phyloP scores from a whole-genome alignment of 2,113 vertebrate genomes.

The Climacteris rufus region DNA sequence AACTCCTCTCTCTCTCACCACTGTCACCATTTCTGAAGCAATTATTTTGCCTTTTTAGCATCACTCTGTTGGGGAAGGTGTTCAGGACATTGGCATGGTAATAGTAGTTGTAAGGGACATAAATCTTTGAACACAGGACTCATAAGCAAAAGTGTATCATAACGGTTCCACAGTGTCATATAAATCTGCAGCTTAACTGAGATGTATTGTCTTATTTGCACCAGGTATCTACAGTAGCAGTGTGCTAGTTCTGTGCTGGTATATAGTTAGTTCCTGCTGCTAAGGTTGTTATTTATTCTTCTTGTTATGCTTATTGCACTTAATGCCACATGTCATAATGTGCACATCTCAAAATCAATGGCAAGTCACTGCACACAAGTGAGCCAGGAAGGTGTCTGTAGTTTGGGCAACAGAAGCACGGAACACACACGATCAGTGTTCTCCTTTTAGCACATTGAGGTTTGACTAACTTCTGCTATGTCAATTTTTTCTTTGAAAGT shows the following conservation, averaged over 20 bases:
- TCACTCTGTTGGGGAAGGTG: not conserved
- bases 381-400: not conserved
- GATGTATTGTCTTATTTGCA: not conserved
- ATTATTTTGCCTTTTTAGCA: not conserved
- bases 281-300: not conserved
- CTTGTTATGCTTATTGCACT: not conserved
- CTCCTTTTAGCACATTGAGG: not conserved
- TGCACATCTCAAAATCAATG: not conserved
- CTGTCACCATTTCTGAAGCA: not conserved
- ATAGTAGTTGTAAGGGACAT: not conserved
- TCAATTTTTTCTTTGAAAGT: not conserved
- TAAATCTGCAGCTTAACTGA: not conserved
- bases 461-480: not conserved
- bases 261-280: not conserved
- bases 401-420: not conserved
- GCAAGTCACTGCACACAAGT: not conserved
- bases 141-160: not conserved
- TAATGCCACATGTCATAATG: not conserved
- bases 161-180: not conserved
- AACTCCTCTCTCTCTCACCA: not conserved
- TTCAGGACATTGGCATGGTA: not conserved
- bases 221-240: not conserved
- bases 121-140: not conserved
- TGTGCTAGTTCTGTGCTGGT: not conserved
- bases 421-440: not conserved